Evolutionary conservation across 2,888 invertebrate genomes (phyloP).

Genomic region (Perizoma affinitatum): DNA sequence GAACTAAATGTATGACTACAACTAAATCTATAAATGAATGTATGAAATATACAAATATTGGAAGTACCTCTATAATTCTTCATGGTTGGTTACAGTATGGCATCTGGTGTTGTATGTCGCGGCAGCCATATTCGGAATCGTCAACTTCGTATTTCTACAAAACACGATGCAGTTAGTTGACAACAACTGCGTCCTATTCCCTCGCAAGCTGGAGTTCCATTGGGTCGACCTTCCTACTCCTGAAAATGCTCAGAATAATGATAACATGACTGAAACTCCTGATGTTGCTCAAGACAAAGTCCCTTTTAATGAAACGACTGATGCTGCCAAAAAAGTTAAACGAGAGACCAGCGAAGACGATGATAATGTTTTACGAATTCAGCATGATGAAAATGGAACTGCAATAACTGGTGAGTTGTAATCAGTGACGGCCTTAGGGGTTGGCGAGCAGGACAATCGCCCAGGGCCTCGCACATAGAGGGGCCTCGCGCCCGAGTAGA

Average conservation of each 20-base stretch:
- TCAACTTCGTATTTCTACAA: slow-evolving; percentile 70
- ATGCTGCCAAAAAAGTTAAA: slow-evolving; percentile 42
- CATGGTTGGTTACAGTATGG: slow-evolving; percentile 62
- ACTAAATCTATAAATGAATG: no score
- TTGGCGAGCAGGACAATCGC: no score
- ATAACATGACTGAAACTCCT: slow-evolving; percentile 37
- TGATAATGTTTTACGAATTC: slow-evolving; percentile 16
- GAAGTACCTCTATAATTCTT: neutral
- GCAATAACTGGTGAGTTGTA: slow-evolving; percentile 48
- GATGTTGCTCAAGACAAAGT: slow-evolving; percentile 47
- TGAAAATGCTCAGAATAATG: slow-evolving; percentile 45
- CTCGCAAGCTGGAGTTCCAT: slow-evolving; percentile 62
- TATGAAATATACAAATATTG: no score
- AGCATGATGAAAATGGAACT: slow-evolving; percentile 45
- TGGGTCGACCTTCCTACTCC: slow-evolving; percentile 46
- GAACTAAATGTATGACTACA: no score
- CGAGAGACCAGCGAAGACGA: slow-evolving; percentile 42
- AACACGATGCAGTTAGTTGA: slow-evolving; percentile 66
- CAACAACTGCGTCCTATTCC: slow-evolving; percentile 65
- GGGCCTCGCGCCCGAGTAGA: no score
- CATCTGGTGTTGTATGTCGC: slow-evolving; percentile 64
- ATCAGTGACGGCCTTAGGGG: no score
- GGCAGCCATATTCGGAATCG: slow-evolving; percentile 66
- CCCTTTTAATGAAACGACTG: slow-evolving; percentile 29
- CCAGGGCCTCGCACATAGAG: no score